Percentiles rank a stretch among this genome's conserved stretches.
Evolutionary conservation across 1,140 invertebrate genomes (phyloP).

Genomic region (Helicoverpa zea): DNA sequence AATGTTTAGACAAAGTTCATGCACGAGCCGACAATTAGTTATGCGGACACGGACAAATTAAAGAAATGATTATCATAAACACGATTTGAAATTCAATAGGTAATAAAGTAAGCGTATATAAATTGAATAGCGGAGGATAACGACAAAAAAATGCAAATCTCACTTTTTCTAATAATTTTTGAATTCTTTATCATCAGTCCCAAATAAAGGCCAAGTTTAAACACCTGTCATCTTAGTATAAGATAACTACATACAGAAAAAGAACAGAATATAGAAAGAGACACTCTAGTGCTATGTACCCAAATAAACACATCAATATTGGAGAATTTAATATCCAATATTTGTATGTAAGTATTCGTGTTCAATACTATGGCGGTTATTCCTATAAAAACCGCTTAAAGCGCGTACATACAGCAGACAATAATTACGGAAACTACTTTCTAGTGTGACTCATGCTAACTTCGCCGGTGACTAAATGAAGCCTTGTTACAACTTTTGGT

Average conservation of each 20-base stretch:
- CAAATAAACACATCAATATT: constrained; percentile 26
- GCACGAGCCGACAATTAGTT: constrained; percentile 13
- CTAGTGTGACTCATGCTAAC: constrained; percentile 42
- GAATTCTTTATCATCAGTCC: neutral
- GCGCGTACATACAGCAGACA: constrained; percentile 36
- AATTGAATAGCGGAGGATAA: too few relatives aligned
- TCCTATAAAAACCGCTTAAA: constrained; percentile 30
- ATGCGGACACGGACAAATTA: constrained; percentile 9
- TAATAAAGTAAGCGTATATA: too few relatives aligned
- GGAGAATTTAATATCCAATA: constrained; percentile 18
- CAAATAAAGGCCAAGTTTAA: too few relatives aligned
- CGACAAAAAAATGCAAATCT: neutral
- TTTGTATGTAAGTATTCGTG: constrained; percentile 21
- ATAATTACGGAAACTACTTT: constrained; percentile 47
- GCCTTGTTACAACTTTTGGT: constrained; percentile 31
- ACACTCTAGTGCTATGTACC: constrained; percentile 11
- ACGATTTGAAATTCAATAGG: neutral
- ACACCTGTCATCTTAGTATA: too few relatives aligned
- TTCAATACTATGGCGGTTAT: constrained; percentile 15
- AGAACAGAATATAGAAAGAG: neutral
- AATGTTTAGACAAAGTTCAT: constrained; percentile 24
- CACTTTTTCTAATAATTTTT: neutral
- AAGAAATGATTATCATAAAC: neutral
- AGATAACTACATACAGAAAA: neutral
- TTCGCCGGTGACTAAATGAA: constrained; percentile 37